Percentiles rank a stretch among this genome's conserved stretches.
Evolutionary conservation across 2,113 vertebrate species (phyloP).

Genomic region (Sceloporus tristichus): DNA sequence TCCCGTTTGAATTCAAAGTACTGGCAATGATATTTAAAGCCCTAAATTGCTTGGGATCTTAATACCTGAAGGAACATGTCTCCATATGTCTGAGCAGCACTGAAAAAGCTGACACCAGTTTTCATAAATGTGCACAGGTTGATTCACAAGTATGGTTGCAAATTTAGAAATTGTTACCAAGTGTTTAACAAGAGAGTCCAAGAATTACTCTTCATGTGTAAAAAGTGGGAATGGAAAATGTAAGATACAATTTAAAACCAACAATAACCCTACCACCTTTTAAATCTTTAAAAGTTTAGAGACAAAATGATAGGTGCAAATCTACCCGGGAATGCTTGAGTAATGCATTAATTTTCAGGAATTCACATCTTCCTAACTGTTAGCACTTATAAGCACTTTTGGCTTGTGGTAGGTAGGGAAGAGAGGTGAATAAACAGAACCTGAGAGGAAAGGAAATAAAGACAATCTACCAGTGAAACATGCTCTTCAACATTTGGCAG

Average conservation of each 20-base stretch:
- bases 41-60: no score
- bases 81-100: background rate
- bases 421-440: background rate
- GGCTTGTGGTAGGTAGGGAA: background rate
- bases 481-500: no score
- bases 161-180: background rate
- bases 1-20: no score
- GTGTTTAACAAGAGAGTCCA: background rate
- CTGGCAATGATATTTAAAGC: no score
- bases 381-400: background rate
- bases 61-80: no score
- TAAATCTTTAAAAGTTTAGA: background rate
- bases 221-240: background rate
- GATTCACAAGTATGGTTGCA: background rate
- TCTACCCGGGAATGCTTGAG: background rate
- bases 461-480: background rate
- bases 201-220: no score
- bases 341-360: background rate
- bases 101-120: background rate
- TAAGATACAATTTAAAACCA: no score
- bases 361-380: background rate
- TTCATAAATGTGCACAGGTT: background rate
- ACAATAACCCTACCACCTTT: background rate
- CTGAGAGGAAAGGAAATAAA: background rate
- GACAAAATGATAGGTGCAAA: background rate